Base-by-base conservation (phyloP, 2,888 invertebrate genomes). In the Drosophila hamatofila region DNA sequence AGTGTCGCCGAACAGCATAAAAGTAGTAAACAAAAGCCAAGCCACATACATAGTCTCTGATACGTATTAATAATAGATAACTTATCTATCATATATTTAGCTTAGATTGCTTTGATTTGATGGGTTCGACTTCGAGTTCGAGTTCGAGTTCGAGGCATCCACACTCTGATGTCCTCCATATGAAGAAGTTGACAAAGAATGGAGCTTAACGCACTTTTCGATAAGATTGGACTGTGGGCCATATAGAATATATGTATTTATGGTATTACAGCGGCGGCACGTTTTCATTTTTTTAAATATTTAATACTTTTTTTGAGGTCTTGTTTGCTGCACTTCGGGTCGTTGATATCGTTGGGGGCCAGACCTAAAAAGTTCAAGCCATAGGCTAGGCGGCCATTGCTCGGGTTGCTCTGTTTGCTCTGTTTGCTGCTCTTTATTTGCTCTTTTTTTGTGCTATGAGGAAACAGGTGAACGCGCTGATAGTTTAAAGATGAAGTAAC, bases 261-360 rank as follows among this genome's bases (percentile, higher is more conserved):
- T 54, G 14, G 33, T 60, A 71, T 74, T 63, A 62, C 56, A 58
- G 57, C 46, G 57, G 44, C 72, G 79, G 79, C 71, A 75, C 75
- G 75, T 75, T 75, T 77, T 60, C 51, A 48, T 44, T 75, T 71
- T 70, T 41, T 60, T 51, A 62, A 30, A 1, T 25, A 21, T 30
- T 9, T 25, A 21, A 33, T 35, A 7, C 23, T 44, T 65, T 41
- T 41, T 37, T 51, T 44, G 18, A 14, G 63, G 33, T 39, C 44
- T 44, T 61, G 56, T 56, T 69, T 69, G 63, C 60, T 52, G 42
- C 42, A 16, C 42, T 12, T 51, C 42, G 62, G 71, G 66, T 77
- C 79, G 66, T 79, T 77, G 75, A 51, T 79, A 78, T 75, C 48
- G 48, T 27, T 78, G 70, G 65, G 70, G 76, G 75, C 66, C 75